Evolutionary conservation across 2,797 vertebrate species (phyloP), one percentile per base, ranked within the genome.

Genomic region (Scolopax rusticola): DNA sequence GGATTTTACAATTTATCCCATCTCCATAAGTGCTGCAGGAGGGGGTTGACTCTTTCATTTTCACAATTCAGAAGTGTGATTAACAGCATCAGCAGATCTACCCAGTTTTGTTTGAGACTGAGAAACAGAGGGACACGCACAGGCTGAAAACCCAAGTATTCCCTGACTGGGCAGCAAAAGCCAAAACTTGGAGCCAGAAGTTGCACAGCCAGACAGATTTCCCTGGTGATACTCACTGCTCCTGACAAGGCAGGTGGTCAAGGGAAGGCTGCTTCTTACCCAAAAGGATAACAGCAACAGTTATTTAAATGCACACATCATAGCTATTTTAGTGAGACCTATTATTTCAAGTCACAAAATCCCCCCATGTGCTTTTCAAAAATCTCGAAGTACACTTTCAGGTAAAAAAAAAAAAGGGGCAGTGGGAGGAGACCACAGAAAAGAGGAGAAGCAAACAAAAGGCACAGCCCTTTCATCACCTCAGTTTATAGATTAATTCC

Each of bases 161-260:
- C 8, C 25, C 53, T 23, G 25, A 60, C 30, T 15, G 17, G 15
- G 40, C 41, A 81, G 45, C 79, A 71, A 23, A 53, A 76, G 25
- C 3, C 8, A 36, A 36, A 36, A 36, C 36, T 36, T 36, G n/a
- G 21, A 32, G 17, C 7, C 38, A 63, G 21, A 78, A 59, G 28
- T 14, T 1, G 3, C 4, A 2, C 10, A 38, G 17, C 5, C 41
- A 56, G 20, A 4, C 24, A 32, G 33, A 3, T 27, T 27, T 63
- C 60, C 53, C 33, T 25, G 30, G 18, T 24, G 28, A 15, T 33
- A 45, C 12, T 19, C 17, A 6, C 17, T 12, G 21, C 5, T 5
- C 8, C 11, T 11, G n/a, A 27, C 28, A 43, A 69, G 36, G 36
- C 24, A 51, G 25, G 15, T 6, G 19, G 17, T 1, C 20, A 61